Evolutionary conservation across 2,797 vertebrate species (phyloP), one percentile per base, ranked within the genome.

Genomic region (Rhynchotus rufescens): DNA sequence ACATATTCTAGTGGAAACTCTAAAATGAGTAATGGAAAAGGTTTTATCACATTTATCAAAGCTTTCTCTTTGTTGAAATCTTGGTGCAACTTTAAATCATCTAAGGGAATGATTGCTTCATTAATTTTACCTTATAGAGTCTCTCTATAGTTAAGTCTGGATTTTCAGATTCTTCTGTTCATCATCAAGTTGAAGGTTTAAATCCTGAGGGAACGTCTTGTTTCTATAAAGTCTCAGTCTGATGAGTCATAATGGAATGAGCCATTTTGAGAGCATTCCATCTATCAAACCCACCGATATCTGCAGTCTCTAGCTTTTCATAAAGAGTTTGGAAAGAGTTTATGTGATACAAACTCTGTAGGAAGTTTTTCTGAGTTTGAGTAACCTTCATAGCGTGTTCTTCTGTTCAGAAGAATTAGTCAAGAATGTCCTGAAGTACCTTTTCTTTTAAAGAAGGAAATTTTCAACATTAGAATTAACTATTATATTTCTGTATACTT

Each of bases 211-310:
- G 84, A 95, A 67, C 23, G 52, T 79, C 57, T 82, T 90, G 73
- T 90, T 91, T 95, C 84, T 91, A 76, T 28, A 72, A 94, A 89
- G 60, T 75, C 88, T 94, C 81, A 84, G 28, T 54, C 56, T 85
- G 72, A 91, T 91, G 74, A 95, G 68, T 84, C 85, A 92, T 92
- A 72, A 34, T 84, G 69, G 88, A 73, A 92, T 85, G 69, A 93
- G 64, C 57, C 72, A 73, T 54, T 84, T 59, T 83, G 79, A 81
- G 89, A 92, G 34, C 32, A 94, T 91, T 95, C 89, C 28, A 94
- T 93, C 83, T 93, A 92, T 89, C 86, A 90, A 80, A 84, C 95
- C 51, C 54, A 86, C 90, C 94, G 89, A 90, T 89, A 92, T 34
- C 68, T 75, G 83, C 66, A 90, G 69, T 80, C 54, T 60, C 34